These are phyloP conservation scores for Pinctada fucata DNA, from an alignment of 2,888 invertebrate species.

Conservation along the genomic window DNA sequence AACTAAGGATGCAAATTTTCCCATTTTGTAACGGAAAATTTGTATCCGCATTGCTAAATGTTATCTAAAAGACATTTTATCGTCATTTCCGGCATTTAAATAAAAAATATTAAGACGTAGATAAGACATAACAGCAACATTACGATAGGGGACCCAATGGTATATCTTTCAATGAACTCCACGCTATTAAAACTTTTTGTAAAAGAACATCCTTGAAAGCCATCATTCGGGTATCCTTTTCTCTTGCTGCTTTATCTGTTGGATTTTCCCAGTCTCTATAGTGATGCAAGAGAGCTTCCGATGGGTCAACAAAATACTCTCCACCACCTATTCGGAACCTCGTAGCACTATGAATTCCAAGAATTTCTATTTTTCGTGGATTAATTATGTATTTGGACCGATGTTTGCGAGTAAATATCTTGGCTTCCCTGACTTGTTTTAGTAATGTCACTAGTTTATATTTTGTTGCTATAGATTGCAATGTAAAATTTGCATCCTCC, in stretches of 20 bases:
- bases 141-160: constrained; percentile 29
- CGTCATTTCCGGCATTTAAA: too few relatives aligned
- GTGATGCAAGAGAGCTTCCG: constrained; percentile 59
- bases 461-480: constrained; percentile 44
- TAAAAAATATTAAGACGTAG: too few relatives aligned
- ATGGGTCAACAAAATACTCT: constrained; percentile 26
- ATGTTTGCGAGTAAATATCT: constrained; percentile 39
- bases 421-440: constrained; percentile 52
- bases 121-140: too few relatives aligned
- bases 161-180: constrained; percentile 25
- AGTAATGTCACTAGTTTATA: constrained; percentile 58
- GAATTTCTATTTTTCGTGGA: constrained; percentile 48
- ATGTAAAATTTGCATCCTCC: constrained; percentile 34
- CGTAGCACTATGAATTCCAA: constrained; percentile 64
- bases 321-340: constrained; percentile 20
- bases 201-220: constrained; percentile 30
- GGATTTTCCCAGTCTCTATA: constrained; percentile 61
- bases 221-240: constrained; percentile 18
- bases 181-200: constrained; percentile 6
- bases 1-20: too few relatives aligned
- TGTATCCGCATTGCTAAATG: too few relatives aligned
- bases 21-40: too few relatives aligned
- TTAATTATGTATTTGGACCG: constrained; percentile 65
- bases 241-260: constrained; percentile 26
- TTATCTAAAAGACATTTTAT: too few relatives aligned